Percentiles rank a stretch among this genome's conserved stretches.
Evolutionary conservation across 1,140 invertebrate species (phyloP).

Genomic region (Drosophila lowei): DNA sequence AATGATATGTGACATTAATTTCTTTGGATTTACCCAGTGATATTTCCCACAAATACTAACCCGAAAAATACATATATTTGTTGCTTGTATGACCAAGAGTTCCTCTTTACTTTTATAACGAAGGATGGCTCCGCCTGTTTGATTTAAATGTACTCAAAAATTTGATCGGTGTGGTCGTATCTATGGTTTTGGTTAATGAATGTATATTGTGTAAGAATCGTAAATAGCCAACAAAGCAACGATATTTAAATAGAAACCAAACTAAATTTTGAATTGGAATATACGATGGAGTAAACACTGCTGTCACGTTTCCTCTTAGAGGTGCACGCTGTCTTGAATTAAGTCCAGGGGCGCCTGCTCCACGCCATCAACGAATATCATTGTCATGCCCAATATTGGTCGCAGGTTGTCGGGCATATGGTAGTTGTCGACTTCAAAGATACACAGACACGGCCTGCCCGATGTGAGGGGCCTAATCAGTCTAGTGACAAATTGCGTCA

Average conservation of each 20-base stretch:
- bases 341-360: conserved; percentile 32
- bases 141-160: too few species aligned
- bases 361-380: conserved; percentile 63
- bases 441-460: conserved; percentile 51
- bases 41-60: too few species aligned
- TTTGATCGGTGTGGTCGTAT: neutral
- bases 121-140: too few species aligned
- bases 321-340: conserved; percentile 13
- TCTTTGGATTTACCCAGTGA: too few species aligned
- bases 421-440: conserved; percentile 50
- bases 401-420: conserved; percentile 64
- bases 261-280: conserved; percentile 31
- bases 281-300: neutral
- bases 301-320: neutral
- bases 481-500: conserved; percentile 43
- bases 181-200: too few species aligned
- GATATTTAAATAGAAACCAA: neutral
- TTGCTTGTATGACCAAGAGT: too few species aligned
- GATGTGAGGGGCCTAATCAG: conserved; percentile 26
- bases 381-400: conserved; percentile 41
- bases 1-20: too few species aligned
- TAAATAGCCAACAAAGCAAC: neutral
- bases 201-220: too few species aligned
- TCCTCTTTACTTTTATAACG: too few species aligned
- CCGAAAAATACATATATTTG: too few species aligned